Conservation (phyloP, 2,113 vertebrate genomes). For the Theristicus caerulescens region DNA sequence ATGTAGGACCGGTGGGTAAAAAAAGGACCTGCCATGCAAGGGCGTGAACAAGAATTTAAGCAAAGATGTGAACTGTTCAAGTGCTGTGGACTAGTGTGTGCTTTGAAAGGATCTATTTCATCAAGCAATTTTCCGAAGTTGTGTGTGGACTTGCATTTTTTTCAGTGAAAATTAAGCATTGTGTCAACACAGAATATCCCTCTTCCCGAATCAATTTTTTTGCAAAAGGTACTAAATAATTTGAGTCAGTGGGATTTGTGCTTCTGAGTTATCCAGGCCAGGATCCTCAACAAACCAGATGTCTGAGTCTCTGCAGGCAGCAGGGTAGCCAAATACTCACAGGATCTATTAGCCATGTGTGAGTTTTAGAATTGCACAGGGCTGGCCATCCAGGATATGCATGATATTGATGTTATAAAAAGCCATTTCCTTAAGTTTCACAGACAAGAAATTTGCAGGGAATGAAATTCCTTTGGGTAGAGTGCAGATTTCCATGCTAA, state of each 20-base stretch:
- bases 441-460: neutral
- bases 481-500: neutral
- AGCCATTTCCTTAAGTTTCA: neutral
- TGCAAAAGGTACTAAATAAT: neutral
- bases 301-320: neutral
- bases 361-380: neutral
- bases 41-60: neutral
- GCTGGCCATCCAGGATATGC: neutral
- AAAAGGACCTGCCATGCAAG: neutral
- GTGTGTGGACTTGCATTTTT: accelerated
- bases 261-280: neutral
- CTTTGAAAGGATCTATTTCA: neutral
- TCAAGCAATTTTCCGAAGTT: neutral
- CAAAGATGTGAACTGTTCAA: neutral
- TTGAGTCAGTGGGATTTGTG: neutral
- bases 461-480: neutral
- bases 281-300: neutral
- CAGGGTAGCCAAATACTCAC: neutral
- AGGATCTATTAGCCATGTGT: neutral
- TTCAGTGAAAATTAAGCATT: neutral
- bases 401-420: neutral
- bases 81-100: neutral
- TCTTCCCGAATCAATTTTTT: neutral
- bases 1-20: accelerated
- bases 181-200: neutral